A percentile compares a stretch with the other conserved stretches of the same genome.
Conservation (phyloP, 1,140 invertebrate species). For the Argopecten irradians region DNA sequence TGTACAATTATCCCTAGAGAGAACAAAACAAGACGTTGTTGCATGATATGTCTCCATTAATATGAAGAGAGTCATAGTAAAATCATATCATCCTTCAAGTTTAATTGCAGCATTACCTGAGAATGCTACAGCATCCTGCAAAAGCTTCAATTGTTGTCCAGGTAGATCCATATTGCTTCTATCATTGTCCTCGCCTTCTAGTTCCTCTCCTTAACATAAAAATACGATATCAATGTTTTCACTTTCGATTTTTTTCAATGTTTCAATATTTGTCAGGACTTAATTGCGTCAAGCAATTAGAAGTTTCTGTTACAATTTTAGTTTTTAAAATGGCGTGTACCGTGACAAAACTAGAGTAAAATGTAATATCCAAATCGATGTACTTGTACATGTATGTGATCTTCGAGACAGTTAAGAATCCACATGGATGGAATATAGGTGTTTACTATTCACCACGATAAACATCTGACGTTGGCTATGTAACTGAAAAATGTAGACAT, state of each 20-base stretch:
- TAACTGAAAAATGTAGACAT: no score
- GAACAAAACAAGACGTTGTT: background rate
- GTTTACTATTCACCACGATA: no score
- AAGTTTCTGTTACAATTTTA: background rate
- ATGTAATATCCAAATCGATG: no score
- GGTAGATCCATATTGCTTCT: constrained; percentile 62
- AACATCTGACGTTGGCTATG: no score
- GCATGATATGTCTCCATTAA: background rate
- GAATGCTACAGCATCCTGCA: constrained; percentile 59
- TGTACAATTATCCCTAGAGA: background rate
- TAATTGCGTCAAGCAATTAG: background rate
- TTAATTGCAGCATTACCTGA: constrained; percentile 41
- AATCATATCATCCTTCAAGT: background rate
- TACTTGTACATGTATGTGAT: no score
- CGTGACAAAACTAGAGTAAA: no score
- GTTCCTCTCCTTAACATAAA: constrained; percentile 49
- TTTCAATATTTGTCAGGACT: no score
- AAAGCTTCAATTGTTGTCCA: constrained; percentile 61
- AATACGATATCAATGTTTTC: background rate
- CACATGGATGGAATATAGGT: no score
- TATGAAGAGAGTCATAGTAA: background rate
- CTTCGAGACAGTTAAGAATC: no score
- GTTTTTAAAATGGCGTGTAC: background rate
- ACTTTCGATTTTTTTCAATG: no score
- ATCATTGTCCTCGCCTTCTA: constrained; percentile 67